Base-by-base conservation (phyloP, 2,113 vertebrate genomes). In the Rhabdornis inornatus region DNA sequence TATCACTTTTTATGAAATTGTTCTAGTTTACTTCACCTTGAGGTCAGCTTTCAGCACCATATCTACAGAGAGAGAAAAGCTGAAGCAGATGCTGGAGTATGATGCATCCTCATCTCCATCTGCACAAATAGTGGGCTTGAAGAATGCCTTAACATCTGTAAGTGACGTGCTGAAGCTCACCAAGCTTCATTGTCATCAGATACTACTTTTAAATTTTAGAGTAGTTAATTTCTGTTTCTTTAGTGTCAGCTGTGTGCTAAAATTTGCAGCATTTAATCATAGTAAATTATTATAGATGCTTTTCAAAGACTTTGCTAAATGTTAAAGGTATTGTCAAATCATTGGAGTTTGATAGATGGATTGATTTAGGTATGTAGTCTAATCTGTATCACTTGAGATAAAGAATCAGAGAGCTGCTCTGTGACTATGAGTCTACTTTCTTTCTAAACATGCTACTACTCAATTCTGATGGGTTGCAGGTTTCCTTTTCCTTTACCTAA, bases 91-190 rank as follows among this genome's bases (percentile, higher is more conserved):
- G 94, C 83, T 98, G 96, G 99, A 99, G 66, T 98, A 98, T 2
- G 99, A 99, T n/a, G 85, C 97, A 25, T 97, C 97, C 50, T 97
- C 98, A 28, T 97, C 99, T 22, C 98, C 99, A 25, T 99, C 99
- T 17, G 98, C 98, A 37, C 99, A 99, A 97, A 98, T 99, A 79
- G 88, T 99, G 78, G 98, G 98, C 59, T 96, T 99, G 97, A 99
- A 99, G 98, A 99, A 98, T 33, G 97, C 99, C 25, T 98, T 99
- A 95, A 95, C 99, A 60, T 98, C 98, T 17, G 99, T 99, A 99
- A 98, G 98, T 98, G 76, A 56, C 56, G 11, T 27, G 39, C 68
- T 79, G 61, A 72, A 60, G 23, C 74, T 87, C 74, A 37, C 20
- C 27, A n/a, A 47, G 42, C 44, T 75, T 83, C 28, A 9, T 27